Base-by-base conservation (phyloP, 1,140 invertebrate species). In the Calephelis virginiensis region DNA sequence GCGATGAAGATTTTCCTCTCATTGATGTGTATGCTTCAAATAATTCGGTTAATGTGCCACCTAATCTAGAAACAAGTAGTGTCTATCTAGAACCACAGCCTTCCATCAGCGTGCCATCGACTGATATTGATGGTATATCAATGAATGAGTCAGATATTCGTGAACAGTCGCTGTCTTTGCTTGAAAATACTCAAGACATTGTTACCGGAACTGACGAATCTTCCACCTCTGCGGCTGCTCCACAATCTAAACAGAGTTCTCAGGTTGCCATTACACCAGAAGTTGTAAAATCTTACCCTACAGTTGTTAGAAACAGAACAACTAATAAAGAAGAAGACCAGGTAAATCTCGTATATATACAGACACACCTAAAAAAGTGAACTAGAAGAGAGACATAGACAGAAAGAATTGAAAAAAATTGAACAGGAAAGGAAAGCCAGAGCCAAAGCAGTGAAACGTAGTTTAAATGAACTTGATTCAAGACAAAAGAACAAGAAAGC, bases 1-100 rank as follows among this genome's bases (percentile, higher is more conserved):
- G 59, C 53, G 78, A 82, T 53, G 70, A 79, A 47, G 72, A 81
- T 64, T 81, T 77, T 56, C 69, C 71, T 28, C 72, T 71, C n/a
- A 59, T 50, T 64, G 45, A 67, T 10, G 66, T 71, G 12, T 71
- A 66, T 64, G 17, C 63, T 48, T 48, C 11, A 14, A 47, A 64
- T 66, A 62, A 67, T 68, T 38, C 38, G 5, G 64, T 43, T 71
- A 69, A 40, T 67, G 59, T 62, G 46, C 59, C 59, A 9, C 61
- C 62, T 60, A 68, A 61, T 68, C 59, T 12, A 60, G 63, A 28
- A 65, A 68, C 56, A 66, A 68, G 49, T 61, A 65, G 61, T 63
- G 48, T 66, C 60, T 8, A 8, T 46, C 45, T 46, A 46, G 45
- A 46, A 46, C 45, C 5, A 46, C 45, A 46, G 11, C 12, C 64